phyloP scores from a whole-genome alignment of 2,797 vertebrate species.

The Tapirus indicus region DNA sequence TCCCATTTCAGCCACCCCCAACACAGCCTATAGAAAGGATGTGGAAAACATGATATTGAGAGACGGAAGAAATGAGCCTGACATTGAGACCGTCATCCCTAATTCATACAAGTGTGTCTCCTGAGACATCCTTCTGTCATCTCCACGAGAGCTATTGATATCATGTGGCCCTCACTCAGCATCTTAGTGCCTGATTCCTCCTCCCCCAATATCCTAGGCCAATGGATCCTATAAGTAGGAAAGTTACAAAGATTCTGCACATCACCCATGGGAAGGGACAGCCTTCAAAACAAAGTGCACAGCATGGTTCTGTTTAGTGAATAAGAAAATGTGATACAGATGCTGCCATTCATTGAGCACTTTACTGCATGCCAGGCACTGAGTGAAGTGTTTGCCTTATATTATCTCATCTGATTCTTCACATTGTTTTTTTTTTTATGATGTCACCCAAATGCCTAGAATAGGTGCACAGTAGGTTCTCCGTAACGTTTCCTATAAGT shows the following conservation, averaged over 20 bases:
- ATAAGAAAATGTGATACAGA: background rate
- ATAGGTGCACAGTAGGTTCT: background rate
- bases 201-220: background rate
- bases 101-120: conserved; percentile 1
- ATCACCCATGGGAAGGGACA: background rate
- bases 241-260: background rate
- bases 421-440: background rate
- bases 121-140: background rate
- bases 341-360: background rate
- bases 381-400: background rate
- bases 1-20: background rate
- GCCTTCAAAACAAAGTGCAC: background rate
- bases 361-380: background rate
- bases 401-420: background rate
- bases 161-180: background rate
- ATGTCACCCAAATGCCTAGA: background rate
- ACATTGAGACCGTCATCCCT: background rate
- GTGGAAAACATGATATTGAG: background rate
- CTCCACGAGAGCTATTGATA: background rate
- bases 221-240: background rate
- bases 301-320: background rate
- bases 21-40: background rate
- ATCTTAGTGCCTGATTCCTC: background rate
- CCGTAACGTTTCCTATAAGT: background rate
- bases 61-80: background rate